Conservation (phyloP, 2,888 invertebrate species). For the Callyntrura guangdongensis region DNA sequence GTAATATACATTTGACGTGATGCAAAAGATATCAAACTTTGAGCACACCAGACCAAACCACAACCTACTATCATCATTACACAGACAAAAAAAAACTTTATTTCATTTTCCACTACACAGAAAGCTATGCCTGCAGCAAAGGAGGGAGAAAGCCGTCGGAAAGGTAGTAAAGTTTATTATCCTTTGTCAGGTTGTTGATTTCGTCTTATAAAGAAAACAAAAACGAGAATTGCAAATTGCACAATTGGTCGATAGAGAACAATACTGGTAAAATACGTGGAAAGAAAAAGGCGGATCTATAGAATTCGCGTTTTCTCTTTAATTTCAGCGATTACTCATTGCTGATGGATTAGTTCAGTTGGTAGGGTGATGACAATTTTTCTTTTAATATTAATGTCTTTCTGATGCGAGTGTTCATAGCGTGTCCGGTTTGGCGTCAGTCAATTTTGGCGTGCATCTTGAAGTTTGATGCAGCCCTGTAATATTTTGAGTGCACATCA, state of each 20-base stretch:
- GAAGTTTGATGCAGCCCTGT: conserved; percentile 36
- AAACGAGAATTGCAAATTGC: background rate
- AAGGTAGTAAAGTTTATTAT: conserved; percentile 31
- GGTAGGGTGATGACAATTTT: background rate
- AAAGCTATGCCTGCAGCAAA: background rate
- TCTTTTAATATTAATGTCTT: background rate
- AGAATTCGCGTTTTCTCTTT: background rate
- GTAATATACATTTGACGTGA: conserved; percentile 24
- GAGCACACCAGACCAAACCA: background rate
- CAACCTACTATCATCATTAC: conserved; percentile 42
- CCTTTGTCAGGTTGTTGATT: conserved; percentile 45
- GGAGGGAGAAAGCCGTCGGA: background rate
- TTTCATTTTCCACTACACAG: background rate
- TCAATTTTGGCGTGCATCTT: conserved; percentile 4
- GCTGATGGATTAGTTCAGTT: background rate
- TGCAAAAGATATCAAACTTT: conserved; percentile 22
- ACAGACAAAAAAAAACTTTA: background rate
- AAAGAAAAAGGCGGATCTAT: conserved; percentile 27
- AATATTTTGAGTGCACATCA: background rate
- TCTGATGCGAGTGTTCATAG: background rate
- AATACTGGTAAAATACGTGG: background rate
- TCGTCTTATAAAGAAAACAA: conserved; percentile 3
- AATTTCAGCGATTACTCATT: background rate
- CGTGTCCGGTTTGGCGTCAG: too few relatives aligned
- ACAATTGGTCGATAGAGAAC: conserved; percentile 14